These are phyloP conservation scores for Zophobas morio DNA, from an alignment of 1,140 invertebrate genomes.

Conservation along the genomic window DNA sequence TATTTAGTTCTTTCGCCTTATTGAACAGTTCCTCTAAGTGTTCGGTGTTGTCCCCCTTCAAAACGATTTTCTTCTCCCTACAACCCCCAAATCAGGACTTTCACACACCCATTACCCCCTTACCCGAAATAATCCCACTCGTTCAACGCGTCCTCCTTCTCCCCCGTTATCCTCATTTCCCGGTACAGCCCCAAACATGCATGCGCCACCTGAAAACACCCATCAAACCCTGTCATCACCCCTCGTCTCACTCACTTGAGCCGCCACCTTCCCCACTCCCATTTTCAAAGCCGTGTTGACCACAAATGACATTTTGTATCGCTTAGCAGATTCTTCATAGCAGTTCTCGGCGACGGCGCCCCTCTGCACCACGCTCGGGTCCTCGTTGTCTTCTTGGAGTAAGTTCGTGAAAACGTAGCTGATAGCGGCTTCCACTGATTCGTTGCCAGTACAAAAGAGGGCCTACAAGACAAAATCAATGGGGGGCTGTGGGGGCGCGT, in stretches of 20 bases:
- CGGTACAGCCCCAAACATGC: slow-evolving; percentile 74
- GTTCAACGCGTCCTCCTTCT: slow-evolving; percentile 69
- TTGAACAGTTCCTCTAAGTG: slow-evolving; percentile 72
- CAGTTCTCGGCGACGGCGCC: slow-evolving; percentile 53
- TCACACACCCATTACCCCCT: slow-evolving; percentile 27
- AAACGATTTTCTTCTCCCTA: slow-evolving; percentile 76
- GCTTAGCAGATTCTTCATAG: slow-evolving; percentile 65
- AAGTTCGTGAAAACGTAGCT: slow-evolving; percentile 73
- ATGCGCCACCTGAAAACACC: slow-evolving; percentile 69
- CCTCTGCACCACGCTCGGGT: slow-evolving; percentile 14
- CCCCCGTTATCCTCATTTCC: slow-evolving; percentile 63
- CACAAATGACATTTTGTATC: slow-evolving; percentile 79
- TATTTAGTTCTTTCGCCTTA: slow-evolving; percentile 68
- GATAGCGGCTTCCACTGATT: slow-evolving; percentile 71
- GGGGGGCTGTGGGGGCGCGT: neutral
- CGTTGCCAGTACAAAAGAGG: slow-evolving; percentile 72
- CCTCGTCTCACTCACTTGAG: slow-evolving; percentile 67
- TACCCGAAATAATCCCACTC: slow-evolving; percentile 72
- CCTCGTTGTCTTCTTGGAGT: slow-evolving; percentile 64
- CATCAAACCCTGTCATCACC: neutral
- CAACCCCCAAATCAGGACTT: slow-evolving; percentile 47
- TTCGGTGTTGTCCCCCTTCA: slow-evolving; percentile 72
- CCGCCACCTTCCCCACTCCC: slow-evolving; percentile 76
- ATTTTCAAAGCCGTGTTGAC: slow-evolving; percentile 75
- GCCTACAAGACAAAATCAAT: slow-evolving; percentile 65